Percentiles rank a stretch among this genome's conserved stretches.
Evolutionary conservation across 2,888 invertebrate species (phyloP).

Genomic region (Listrodromus nycthemerus): DNA sequence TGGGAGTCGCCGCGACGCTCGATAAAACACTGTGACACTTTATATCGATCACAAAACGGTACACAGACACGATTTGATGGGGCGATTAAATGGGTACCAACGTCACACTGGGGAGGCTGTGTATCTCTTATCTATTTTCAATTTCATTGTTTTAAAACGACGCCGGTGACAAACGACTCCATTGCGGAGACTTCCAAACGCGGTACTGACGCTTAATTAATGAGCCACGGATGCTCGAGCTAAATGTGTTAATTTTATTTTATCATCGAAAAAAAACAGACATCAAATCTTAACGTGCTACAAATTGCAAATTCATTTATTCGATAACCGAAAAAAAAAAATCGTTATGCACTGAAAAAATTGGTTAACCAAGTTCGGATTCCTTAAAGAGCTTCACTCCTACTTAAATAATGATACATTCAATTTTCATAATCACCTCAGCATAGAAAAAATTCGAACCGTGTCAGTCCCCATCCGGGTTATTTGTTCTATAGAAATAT

Average conservation of each 20-base stretch:
- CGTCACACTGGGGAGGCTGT: neutral
- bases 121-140: conserved; percentile 63
- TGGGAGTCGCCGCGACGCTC: conserved; percentile 27
- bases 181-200: conserved; percentile 16
- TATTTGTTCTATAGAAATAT: neutral
- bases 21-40: conserved; percentile 57
- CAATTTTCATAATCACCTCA: neutral
- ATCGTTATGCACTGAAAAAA: neutral
- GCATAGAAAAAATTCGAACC: neutral
- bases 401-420: neutral
- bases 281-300: neutral
- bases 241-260: neutral
- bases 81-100: conserved; percentile 42
- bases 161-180: conserved; percentile 45
- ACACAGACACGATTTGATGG: conserved; percentile 56
- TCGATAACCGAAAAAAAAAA: neutral
- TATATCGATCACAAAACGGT: conserved; percentile 52
- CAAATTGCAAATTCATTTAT: neutral
- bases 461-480: neutral
- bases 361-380: neutral
- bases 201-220: conserved; percentile 14
- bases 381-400: neutral
- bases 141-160: conserved; percentile 61
- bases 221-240: neutral
- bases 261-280: neutral